Percentiles rank a stretch among this genome's conserved stretches.
phyloP scores from a whole-genome alignment of 2,797 vertebrate genomes.

The Knipowitschia caucasica region DNA sequence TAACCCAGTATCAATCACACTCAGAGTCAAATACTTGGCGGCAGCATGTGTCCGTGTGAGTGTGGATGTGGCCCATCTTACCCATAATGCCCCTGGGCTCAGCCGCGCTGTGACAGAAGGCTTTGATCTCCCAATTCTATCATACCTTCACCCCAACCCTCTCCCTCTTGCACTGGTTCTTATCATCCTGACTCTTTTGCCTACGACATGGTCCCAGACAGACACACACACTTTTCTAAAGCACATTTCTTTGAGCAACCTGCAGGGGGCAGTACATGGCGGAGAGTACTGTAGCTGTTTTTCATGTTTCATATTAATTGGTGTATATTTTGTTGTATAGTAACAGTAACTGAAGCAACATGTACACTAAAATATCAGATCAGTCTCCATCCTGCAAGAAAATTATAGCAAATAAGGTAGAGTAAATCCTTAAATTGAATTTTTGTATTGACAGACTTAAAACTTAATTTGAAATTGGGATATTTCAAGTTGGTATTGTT shows the following conservation, averaged over 20 bases:
- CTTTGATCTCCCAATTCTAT: slow-evolving; percentile 76
- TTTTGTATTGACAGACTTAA: too few relatives aligned
- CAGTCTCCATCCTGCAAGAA: too few relatives aligned
- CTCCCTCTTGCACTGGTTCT: slow-evolving; percentile 51
- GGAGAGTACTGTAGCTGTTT: slow-evolving; percentile 3
- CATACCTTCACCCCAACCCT: slow-evolving; percentile 67
- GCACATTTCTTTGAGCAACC: slow-evolving; percentile 34
- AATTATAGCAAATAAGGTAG: too few relatives aligned
- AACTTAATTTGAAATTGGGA: too few relatives aligned
- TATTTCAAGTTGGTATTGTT: too few relatives aligned
- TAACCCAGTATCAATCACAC: slow-evolving; percentile 72
- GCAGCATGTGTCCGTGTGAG: slow-evolving; percentile 14
- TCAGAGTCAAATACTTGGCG: slow-evolving; percentile 60
- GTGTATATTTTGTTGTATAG: background rate
- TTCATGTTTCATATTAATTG: background rate
- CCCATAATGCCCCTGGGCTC: slow-evolving; percentile 70
- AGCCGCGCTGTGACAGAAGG: slow-evolving; percentile 63
- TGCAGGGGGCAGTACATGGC: slow-evolving; percentile 38
- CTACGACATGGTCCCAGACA: slow-evolving; percentile 19
- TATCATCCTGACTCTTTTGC: slow-evolving; percentile 49
- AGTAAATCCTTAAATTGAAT: too few relatives aligned
- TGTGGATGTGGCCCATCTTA: slow-evolving; percentile 57
- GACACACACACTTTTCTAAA: slow-evolving; percentile 9
- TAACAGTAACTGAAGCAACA: background rate
- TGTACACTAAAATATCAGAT: too few relatives aligned